A percentile compares a stretch with the other conserved stretches of the same genome.
Evolutionary conservation across 2,888 invertebrate genomes (phyloP).

Genomic region (Zeuzera pyrina): DNA sequence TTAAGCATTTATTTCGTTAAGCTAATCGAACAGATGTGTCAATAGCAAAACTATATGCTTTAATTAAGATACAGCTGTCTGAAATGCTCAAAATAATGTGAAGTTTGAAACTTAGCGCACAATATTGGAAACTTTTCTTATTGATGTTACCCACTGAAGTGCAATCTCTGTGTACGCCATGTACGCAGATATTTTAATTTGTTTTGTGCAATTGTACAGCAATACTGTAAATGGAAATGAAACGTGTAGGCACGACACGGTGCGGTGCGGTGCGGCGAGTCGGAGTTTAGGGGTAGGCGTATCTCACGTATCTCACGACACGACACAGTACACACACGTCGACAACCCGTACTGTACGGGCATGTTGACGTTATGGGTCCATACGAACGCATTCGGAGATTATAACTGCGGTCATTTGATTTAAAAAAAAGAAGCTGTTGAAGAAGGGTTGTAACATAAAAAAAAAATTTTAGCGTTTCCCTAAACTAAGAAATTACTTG

Average conservation of each 20-base stretch:
- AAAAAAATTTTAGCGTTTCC: no score
- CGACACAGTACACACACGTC: no score
- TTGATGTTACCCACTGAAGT: constrained; percentile 61
- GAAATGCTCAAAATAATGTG: constrained; percentile 67
- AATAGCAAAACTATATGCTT: constrained; percentile 71
- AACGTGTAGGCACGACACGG: constrained; percentile 28
- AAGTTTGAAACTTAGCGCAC: constrained; percentile 70
- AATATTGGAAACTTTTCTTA: constrained; percentile 58
- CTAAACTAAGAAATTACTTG: no score
- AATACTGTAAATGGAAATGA: constrained; percentile 32
- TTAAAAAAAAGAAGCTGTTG: no score
- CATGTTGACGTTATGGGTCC: no score
- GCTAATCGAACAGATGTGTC: no score
- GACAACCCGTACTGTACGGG: no score
- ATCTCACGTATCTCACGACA: no score
- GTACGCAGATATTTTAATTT: constrained; percentile 53
- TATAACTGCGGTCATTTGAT: no score
- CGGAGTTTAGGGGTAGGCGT: no score
- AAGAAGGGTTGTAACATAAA: no score
- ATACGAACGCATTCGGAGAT: no score
- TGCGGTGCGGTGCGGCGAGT: constrained; percentile 8
- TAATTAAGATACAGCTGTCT: constrained; percentile 63
- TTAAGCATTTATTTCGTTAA: constrained; percentile 37
- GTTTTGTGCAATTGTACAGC: constrained; percentile 58
- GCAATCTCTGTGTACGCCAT: constrained; percentile 60